Evolutionary conservation across 1,140 invertebrate genomes (phyloP), one percentile per base, ranked within the genome.

Genomic region (Macrotrachela quadricornifera): DNA sequence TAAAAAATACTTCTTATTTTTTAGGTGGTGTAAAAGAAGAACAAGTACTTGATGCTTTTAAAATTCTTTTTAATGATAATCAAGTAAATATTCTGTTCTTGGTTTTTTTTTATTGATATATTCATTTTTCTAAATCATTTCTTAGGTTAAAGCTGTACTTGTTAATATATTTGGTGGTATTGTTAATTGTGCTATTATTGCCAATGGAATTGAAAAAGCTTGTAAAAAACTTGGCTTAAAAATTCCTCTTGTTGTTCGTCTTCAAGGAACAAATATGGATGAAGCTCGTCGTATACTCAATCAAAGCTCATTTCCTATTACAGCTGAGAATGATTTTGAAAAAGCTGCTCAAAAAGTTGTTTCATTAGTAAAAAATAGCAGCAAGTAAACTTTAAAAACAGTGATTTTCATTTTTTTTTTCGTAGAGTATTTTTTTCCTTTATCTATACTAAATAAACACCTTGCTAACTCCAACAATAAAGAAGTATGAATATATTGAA

Each of bases 91-190:
- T 51, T 36, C 12, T 14, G 1, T 50, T n/a, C n/a, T n/a, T n/a
- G n/a, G n/a, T n/a, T n/a, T n/a, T n/a, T n/a, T n/a, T n/a, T n/a
- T n/a, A n/a, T n/a, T n/a, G n/a, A n/a, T n/a, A n/a, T n/a, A n/a
- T n/a, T n/a, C n/a, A n/a, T n/a, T n/a, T n/a, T n/a, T n/a, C n/a
- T 38, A 17, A 21, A 12, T 21, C 39, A 38, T 51, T 55, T 57
- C 55, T 13, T 51, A 72, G 69, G 90, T 96, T 0, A 87, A 91
- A 72, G 80, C 82, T 6, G 83, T 99, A 59, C 76, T 99, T 50
- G 87, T 99, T 0, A 99, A 99, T 72, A 87, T 97, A 6, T 97
- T 99, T 75, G 92, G 87, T 56, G 92, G 92, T 58, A 99, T 99
- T 65, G 90, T 99, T 0, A 94, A 97, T 70, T 97, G 92, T 75